Percentiles rank a stretch among this genome's conserved stretches.
These are phyloP conservation scores for Agrotis segetum DNA, from an alignment of 2,888 invertebrate genomes.

Conservation along the genomic window DNA sequence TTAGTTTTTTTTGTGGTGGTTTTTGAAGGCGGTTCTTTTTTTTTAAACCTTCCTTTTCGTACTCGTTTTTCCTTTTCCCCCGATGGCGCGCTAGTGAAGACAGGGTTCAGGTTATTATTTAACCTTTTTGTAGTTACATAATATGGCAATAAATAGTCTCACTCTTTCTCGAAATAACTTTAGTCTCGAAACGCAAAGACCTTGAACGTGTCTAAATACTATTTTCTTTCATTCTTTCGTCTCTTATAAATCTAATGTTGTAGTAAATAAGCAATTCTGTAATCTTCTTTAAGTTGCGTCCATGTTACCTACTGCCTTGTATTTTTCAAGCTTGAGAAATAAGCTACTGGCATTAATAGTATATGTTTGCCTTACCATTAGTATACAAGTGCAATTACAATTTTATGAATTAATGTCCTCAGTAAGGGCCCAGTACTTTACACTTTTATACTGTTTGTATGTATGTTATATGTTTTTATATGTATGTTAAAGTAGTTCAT, in stretches of 20 bases:
- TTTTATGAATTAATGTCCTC: slow-evolving; percentile 9
- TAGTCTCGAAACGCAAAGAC: neutral
- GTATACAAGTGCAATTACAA: slow-evolving; percentile 50
- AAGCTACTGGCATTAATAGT: neutral
- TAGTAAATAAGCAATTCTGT: neutral
- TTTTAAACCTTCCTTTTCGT: too few relatives aligned
- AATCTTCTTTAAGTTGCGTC: neutral
- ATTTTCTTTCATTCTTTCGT: neutral
- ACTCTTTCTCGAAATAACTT: neutral
- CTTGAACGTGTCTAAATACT: neutral
- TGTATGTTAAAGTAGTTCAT: neutral
- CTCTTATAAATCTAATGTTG: neutral
- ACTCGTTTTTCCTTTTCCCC: neutral
- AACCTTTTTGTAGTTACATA: neutral
- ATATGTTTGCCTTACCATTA: slow-evolving; percentile 13
- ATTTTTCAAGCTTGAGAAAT: neutral
- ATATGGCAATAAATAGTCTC: neutral
- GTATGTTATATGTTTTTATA: too few relatives aligned
- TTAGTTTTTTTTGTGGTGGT: too few relatives aligned
- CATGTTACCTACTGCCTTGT: neutral
- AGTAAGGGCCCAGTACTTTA: slow-evolving; percentile 26
- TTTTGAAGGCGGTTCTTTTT: too few relatives aligned
- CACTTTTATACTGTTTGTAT: slow-evolving; percentile 29
- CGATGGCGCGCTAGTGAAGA: neutral
- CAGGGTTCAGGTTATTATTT: neutral